A percentile compares a stretch with the other conserved stretches of the same genome.
Conservation (phyloP, 2,113 vertebrate species). For the Numenius arquata region DNA sequence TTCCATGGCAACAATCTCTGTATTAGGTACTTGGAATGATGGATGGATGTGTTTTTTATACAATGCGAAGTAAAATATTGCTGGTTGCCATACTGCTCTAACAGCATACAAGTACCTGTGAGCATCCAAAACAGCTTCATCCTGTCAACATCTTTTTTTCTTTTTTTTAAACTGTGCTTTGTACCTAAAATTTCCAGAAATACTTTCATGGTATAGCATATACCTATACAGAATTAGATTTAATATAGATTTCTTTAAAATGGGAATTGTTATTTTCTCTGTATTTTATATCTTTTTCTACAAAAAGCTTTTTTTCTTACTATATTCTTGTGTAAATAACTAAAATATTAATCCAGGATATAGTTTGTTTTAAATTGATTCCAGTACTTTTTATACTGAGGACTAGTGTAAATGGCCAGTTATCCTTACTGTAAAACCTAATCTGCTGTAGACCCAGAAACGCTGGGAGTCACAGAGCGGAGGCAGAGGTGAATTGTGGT, state of each 20-base stretch:
- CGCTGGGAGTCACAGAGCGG: rapidly evolving
- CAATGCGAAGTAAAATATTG: slow-evolving; percentile 38
- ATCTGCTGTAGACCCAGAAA: neutral
- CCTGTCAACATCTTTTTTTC: neutral
- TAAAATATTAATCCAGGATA: neutral
- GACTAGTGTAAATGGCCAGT: neutral
- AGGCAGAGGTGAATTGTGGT: neutral
- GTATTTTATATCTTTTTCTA: neutral
- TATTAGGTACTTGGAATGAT: slow-evolving; percentile 21
- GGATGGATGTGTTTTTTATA: slow-evolving; percentile 9
- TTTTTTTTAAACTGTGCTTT: neutral
- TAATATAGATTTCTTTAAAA: neutral
- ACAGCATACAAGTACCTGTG: neutral
- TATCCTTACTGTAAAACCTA: neutral
- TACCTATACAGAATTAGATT: neutral
- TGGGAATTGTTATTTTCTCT: neutral
- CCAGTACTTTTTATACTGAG: neutral
- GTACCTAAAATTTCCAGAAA: neutral
- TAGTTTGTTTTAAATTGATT: neutral
- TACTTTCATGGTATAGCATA: neutral
- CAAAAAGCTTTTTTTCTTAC: neutral
- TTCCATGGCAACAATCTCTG: slow-evolving; percentile 42
- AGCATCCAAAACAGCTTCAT: neutral
- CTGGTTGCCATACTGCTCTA: neutral
- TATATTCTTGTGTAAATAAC: neutral